Evolutionary conservation across 2,888 invertebrate genomes (phyloP).

Genomic region (Pristionchus arcanus): DNA sequence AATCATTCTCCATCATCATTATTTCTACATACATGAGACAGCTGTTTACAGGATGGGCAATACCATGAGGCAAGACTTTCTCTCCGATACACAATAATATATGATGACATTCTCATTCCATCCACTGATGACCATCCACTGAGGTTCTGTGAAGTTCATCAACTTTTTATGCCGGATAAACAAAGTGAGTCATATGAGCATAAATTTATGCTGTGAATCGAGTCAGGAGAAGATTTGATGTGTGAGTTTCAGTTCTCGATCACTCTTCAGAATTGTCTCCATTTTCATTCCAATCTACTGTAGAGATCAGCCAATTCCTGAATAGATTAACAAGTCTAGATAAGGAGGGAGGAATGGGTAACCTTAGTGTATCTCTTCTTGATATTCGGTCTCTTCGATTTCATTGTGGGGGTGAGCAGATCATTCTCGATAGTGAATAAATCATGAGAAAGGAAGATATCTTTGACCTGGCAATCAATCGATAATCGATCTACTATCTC

Average conservation of each 20-base stretch:
- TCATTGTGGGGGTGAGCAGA: constrained; percentile 94
- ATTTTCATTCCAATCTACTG: constrained; percentile 3
- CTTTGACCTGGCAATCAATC: constrained; percentile 22
- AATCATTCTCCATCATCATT: not conserved
- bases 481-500: not conserved
- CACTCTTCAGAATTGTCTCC: constrained; percentile 7
- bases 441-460: constrained; percentile 82
- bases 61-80: not conserved
- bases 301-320: constrained; percentile 25
- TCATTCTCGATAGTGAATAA: constrained; percentile 97
- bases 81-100: not conserved
- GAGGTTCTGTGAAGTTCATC: not conserved
- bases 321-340: not conserved
- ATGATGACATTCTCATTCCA: not conserved
- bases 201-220: constrained; percentile 39
- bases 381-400: constrained; percentile 82
- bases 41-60: not conserved
- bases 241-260: constrained; percentile 33
- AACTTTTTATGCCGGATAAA: not conserved
- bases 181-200: not conserved
- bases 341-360: not conserved
- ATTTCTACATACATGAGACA: not conserved
- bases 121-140: not conserved
- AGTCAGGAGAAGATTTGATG: constrained; percentile 17
- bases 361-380: constrained; percentile 11